Base-by-base conservation (phyloP, 1,140 invertebrate genomes). In the Pogonomyrmex barbatus region DNA sequence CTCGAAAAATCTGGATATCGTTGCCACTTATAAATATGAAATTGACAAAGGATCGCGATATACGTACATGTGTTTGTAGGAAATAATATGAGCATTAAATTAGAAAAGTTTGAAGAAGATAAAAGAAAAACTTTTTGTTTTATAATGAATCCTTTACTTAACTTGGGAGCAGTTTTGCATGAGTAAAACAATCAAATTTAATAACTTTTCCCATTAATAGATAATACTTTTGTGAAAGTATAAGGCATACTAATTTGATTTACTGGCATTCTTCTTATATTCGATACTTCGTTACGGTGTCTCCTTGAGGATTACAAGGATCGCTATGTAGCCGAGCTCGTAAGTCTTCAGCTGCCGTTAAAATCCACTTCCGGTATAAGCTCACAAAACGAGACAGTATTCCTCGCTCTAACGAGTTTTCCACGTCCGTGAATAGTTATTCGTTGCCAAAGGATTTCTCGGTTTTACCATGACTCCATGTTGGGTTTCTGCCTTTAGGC, bases 321-420 rank as follows among this genome's bases (percentile, higher is more conserved):
- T 33, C 17, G 82, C 50, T 60, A 17, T 47, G 62, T 68, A 82
- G 10, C 52, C 12, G 52, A 1, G 42, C 33, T 24, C 54, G 68
- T 73, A 73, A 82, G 79, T 60, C 60, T 82, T 71, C 52, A 60
- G 68, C 42, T 83, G 60, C 68, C 42, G 68, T 83, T 83, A 83
- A 73, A 73, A 60, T n/a, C 75, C 65, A 79, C 65, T 88, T 79
- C 67, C 65, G 52, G 56, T 84, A 47, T 68, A 87, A 89, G 71
- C 47, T 65, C 30, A 30, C 45, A 24, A 71, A 85, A 85, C 17
- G 68, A 58, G 60, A 76, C 63, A 45, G 42, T 79, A 63, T 67
- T 88, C 70, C 67, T 60, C 81, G 58, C 17, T 62, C 68, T 91
- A 91, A 91, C 77, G 82, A 90, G 85, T 88, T 85, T 90, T 70